Percentiles rank a stretch among this genome's conserved stretches.
phyloP scores from a whole-genome alignment of 2,113 vertebrate genomes.

The Dinomys branickii region DNA sequence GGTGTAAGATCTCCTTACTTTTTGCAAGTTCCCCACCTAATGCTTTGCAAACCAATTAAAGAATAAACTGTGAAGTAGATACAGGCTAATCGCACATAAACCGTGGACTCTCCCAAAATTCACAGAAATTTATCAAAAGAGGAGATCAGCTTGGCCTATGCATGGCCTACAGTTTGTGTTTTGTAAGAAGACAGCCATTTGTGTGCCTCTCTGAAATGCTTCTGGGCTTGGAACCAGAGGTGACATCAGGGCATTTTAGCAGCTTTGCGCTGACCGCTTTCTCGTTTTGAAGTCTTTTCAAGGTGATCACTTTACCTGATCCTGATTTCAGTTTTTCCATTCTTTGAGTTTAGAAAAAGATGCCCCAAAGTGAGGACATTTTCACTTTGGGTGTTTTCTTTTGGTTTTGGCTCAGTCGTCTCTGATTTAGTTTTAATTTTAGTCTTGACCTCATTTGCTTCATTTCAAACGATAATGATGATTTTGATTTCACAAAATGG shows the following conservation, averaged over 20 bases:
- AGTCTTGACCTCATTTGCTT: conserved; percentile 21
- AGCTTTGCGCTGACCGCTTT: not conserved
- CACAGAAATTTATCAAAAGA: not conserved
- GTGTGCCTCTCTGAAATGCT: not conserved
- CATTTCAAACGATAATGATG: not conserved
- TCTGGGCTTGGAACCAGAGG: not conserved
- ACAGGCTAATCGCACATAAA: not conserved
- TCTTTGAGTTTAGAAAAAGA: conserved; percentile 13
- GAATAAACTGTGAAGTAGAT: not conserved
- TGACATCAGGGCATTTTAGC: not conserved
- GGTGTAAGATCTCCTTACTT: not conserved
- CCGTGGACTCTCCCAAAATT: not conserved
- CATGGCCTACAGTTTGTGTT: not conserved
- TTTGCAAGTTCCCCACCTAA: not conserved
- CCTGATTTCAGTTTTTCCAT: conserved; percentile 20
- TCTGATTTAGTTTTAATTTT: conserved; percentile 15
- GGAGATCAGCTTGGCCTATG: not conserved
- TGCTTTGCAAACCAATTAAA: not conserved
- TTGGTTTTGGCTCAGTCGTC: not conserved
- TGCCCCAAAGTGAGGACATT: not conserved
- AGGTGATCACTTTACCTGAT: not conserved
- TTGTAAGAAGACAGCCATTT: not conserved
- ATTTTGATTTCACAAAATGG: conserved; percentile 1
- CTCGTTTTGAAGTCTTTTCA: not conserved
- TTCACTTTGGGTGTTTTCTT: not conserved